Conservation (phyloP, 2,797 vertebrate genomes). For the Pitangus sulphuratus region DNA sequence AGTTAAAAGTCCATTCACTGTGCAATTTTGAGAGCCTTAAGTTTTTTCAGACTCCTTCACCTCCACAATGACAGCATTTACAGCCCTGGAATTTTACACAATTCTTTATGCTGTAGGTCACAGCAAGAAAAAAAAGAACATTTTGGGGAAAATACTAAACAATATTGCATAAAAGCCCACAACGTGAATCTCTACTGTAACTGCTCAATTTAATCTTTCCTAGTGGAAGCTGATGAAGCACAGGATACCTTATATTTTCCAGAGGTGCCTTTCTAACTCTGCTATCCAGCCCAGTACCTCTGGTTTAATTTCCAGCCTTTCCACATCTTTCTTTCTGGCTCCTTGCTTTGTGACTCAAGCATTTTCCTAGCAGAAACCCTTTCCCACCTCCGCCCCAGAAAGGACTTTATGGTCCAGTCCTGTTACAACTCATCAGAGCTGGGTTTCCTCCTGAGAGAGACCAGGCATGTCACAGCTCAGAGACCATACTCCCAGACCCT, state of each 20-base stretch:
- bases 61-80: not conserved
- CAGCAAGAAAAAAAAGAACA: not conserved
- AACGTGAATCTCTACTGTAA: not conserved
- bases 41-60: not conserved
- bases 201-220: not conserved
- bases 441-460: not conserved
- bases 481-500: not conserved
- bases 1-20: not conserved
- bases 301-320: constrained; percentile 24
- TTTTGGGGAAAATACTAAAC: not conserved
- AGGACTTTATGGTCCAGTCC: not conserved
- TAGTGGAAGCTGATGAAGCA: constrained; percentile 29
- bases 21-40: not conserved
- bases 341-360: not conserved
- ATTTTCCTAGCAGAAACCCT: not conserved
- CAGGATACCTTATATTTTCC: not conserved
- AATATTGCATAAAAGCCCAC: not conserved
- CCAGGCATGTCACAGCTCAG: not conserved
- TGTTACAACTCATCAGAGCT: not conserved
- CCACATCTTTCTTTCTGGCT: not conserved
- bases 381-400: not conserved
- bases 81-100: constrained; percentile 30
- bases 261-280: not conserved
- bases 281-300: not conserved
- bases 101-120: constrained; percentile 5